Evolutionary conservation across 2,888 invertebrate species (phyloP).

Genomic region (Troides helena): DNA sequence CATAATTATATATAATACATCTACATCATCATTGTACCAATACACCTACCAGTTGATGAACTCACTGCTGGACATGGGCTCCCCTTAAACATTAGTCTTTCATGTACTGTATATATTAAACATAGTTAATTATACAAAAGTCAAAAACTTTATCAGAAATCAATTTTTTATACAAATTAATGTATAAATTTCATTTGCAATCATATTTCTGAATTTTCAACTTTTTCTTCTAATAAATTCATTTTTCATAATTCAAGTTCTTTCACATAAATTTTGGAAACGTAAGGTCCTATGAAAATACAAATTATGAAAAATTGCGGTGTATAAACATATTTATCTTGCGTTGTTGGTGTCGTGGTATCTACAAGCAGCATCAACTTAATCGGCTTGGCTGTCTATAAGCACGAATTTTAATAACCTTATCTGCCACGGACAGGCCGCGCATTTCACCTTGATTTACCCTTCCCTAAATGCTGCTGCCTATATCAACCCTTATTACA

Average conservation of each 20-base stretch:
- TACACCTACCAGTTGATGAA: too few species aligned
- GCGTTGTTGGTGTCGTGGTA: slow-evolving; percentile 50
- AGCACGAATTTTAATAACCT: slow-evolving; percentile 78
- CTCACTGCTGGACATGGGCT: too few species aligned
- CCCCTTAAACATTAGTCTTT: too few species aligned
- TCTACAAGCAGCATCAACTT: slow-evolving; percentile 58
- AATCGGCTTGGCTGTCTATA: slow-evolving; percentile 61
- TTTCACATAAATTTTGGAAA: too few species aligned
- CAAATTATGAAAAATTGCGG: too few species aligned
- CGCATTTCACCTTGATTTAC: slow-evolving; percentile 51
- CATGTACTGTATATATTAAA: too few species aligned
- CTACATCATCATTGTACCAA: background rate
- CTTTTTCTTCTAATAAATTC: too few species aligned
- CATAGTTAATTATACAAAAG: background rate
- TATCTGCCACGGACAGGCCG: slow-evolving; percentile 70
- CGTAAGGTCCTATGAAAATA: too few species aligned
- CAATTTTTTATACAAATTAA: background rate
- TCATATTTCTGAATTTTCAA: background rate
- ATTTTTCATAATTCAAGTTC: too few species aligned
- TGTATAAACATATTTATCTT: too few species aligned
- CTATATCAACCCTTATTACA: slow-evolving; percentile 63
- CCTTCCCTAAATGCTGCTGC: slow-evolving; percentile 44
- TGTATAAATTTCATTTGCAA: slow-evolving; percentile 1
- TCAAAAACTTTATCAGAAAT: background rate
- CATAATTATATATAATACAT: background rate